Conservation (phyloP, 1,140 invertebrate species). For the Ganaspis sp. region DNA sequence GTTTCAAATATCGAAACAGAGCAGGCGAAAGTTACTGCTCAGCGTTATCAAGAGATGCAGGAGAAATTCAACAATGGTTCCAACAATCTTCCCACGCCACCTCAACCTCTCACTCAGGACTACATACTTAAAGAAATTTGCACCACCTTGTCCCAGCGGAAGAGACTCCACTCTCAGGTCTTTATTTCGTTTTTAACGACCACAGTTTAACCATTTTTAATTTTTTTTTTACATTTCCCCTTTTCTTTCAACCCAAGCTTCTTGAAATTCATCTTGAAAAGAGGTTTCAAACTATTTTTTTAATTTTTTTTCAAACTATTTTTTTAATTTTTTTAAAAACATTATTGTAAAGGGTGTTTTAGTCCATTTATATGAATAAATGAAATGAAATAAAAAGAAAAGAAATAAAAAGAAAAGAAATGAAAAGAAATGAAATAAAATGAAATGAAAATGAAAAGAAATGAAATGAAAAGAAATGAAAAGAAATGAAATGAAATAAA, state of each 20-base stretch:
- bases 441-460: too few species aligned
- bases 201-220: constrained; percentile 29
- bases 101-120: constrained; percentile 84
- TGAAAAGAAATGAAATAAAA: too few species aligned
- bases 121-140: constrained; percentile 90
- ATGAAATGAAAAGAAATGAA: too few species aligned
- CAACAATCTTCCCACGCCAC: constrained; percentile 77
- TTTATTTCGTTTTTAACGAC: too few species aligned
- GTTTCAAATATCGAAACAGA: constrained; percentile 84
- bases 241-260: too few species aligned
- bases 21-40: constrained; percentile 81
- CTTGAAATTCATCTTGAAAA: too few species aligned
- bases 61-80: constrained; percentile 80
- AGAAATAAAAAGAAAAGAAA: too few species aligned
- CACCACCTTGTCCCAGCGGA: constrained; percentile 86
- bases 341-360: too few species aligned
- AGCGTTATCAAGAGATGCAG: constrained; percentile 82
- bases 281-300: too few species aligned
- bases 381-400: too few species aligned
- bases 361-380: too few species aligned
- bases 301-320: background rate
- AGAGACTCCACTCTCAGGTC: constrained; percentile 85
- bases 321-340: background rate
- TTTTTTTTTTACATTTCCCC: constrained; percentile 1
- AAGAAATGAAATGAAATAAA: too few species aligned